A percentile compares a stretch with the other conserved stretches of the same genome.
These are phyloP conservation scores for Glaucidium brasilianum DNA, from an alignment of 2,113 vertebrate genomes.

Conservation along the genomic window DNA sequence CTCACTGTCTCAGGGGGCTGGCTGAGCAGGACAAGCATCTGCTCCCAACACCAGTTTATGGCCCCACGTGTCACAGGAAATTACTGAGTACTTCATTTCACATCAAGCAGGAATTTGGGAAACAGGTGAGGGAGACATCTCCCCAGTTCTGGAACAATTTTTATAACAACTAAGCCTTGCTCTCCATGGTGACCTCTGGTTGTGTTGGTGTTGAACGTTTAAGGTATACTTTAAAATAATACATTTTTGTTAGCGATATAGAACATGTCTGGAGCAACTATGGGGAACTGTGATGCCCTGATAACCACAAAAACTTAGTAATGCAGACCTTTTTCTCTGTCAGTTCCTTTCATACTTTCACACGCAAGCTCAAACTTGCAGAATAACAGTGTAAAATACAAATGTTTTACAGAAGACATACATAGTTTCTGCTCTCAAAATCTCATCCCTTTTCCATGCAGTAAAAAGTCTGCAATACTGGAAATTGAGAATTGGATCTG, in stretches of 20 bases:
- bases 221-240: neutral
- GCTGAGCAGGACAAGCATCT: neutral
- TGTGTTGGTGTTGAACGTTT: neutral
- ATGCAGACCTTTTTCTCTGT: neutral
- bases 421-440: neutral
- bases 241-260: neutral
- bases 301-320: neutral
- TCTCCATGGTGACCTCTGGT: neutral
- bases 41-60: rapidly evolving
- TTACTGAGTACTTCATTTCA: neutral
- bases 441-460: neutral
- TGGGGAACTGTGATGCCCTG: rapidly evolving
- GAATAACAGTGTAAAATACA: neutral
- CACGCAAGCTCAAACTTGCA: neutral
- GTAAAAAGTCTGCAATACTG: neutral
- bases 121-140: neutral
- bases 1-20: neutral
- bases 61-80: neutral
- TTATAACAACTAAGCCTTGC: neutral
- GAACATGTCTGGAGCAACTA: neutral
- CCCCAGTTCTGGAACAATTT: neutral
- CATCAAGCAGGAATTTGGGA: neutral
- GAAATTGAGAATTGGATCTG: neutral
- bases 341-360: neutral
- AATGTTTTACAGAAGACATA: neutral